Evolutionary conservation across 2,113 vertebrate genomes (phyloP).

Genomic region (Stictonetta naevosa): DNA sequence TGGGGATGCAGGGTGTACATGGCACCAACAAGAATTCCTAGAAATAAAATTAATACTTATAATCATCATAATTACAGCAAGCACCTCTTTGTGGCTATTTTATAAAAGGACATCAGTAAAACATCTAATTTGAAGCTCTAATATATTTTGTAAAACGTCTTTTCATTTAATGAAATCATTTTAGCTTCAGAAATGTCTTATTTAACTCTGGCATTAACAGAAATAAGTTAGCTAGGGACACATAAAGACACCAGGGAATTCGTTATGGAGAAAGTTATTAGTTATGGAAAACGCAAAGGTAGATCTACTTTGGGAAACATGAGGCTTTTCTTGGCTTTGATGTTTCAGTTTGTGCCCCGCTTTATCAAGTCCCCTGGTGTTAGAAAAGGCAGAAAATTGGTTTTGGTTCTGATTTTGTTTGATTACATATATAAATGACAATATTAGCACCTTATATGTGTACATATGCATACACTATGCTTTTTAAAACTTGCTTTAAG

Average conservation of each 20-base stretch:
- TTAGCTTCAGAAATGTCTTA: conserved; percentile 52
- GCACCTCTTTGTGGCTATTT: conserved; percentile 51
- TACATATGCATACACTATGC: not conserved
- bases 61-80: conserved; percentile 50
- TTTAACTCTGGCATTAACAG: conserved; percentile 41
- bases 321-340: not conserved
- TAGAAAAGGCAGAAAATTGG: not conserved
- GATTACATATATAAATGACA: not conserved
- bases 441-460: not conserved
- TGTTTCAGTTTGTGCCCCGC: not conserved
- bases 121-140: conserved; percentile 61
- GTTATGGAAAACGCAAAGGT: not conserved
- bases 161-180: conserved; percentile 50
- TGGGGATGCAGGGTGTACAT: not conserved
- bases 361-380: accelerated
- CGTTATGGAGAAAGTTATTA: not conserved
- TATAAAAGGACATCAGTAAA: conserved; percentile 51
- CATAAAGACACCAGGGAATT: conserved; percentile 5
- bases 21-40: conserved; percentile 38
- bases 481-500: not conserved
- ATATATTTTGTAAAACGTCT: conserved; percentile 45
- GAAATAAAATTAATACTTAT: conserved; percentile 60
- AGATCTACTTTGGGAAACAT: not conserved
- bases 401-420: not conserved
- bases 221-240: conserved; percentile 20